Base-by-base conservation (phyloP, 2,797 vertebrate species). In the Hemibagrus guttatus region DNA sequence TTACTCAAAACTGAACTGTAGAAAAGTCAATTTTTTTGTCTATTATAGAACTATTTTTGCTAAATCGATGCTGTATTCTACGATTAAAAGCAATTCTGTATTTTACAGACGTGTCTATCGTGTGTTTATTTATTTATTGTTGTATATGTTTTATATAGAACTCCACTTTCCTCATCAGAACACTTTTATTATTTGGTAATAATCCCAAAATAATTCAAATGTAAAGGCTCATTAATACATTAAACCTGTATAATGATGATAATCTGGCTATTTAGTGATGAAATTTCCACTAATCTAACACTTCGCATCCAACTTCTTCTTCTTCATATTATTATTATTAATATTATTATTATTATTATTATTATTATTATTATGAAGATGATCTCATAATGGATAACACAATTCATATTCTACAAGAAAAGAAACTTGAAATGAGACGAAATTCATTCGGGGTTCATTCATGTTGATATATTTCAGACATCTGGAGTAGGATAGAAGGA, bases 21-120 rank as follows among this genome's bases (percentile, higher is more conserved):
- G 35, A 46, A 88, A 91, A 92, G 93, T 93, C 90, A 89, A 90
- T 93, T 81, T 66, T 93, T 88, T 94, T 93, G 92, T 94, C 92
- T 93, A 93, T 92, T 87, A 94, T 92, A 94, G 91, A 94, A 92
- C 92, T 94, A 94, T 94, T 94, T 94, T 94, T 93, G 93, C 92
- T 93, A 94, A 93, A 90, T 85, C 89, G 87, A 92, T 91, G 91
- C 91, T 94, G 93, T 93, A 92, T 91, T 92, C 92, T 91, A 92
- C 89, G 88, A 92, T 90, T 93, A 95, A 95, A 95, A 95, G 90
- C 89, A 90, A 91, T 91, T 94, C 92, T 95, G 93, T 95, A 93
- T 95, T 94, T 95, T 95, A 95, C 91, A 84, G 83, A 26, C 12
- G 79, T 91, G 92, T 92, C 90, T 42, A 21, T 49, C 52, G 63